These are phyloP conservation scores for Mesocentrotus franciscanus DNA, from an alignment of 53 echinoderm and acorn worm genomes.

Conservation along the genomic window DNA sequence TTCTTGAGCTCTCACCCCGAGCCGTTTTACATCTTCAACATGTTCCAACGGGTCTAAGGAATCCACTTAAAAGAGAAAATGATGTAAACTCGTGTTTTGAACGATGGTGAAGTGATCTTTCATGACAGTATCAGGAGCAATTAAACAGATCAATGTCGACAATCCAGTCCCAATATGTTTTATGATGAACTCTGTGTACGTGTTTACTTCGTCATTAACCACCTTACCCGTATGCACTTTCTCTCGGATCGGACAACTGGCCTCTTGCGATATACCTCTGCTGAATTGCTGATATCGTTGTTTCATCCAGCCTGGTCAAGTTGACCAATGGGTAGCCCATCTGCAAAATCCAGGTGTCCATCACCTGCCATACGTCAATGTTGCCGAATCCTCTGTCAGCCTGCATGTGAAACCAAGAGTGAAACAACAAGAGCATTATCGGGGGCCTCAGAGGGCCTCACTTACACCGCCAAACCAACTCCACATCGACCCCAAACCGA, in stretches of 20 bases:
- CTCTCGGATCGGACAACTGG: not conserved
- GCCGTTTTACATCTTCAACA: too few relatives aligned
- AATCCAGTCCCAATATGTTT: too few relatives aligned
- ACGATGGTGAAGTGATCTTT: too few relatives aligned
- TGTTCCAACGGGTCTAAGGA: too few relatives aligned
- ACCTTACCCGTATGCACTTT: conserved; percentile 39
- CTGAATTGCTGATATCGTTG: conserved; percentile 74
- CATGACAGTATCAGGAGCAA: too few relatives aligned
- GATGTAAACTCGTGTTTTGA: too few relatives aligned
- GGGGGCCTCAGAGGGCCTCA: not conserved
- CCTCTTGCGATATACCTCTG: conserved; percentile 74
- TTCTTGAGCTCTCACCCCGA: too few relatives aligned
- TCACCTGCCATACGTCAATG: conserved; percentile 87
- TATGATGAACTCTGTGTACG: not conserved
- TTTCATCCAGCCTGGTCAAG: conserved; percentile 59
- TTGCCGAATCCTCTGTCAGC: conserved; percentile 78
- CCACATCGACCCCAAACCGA: too few relatives aligned
- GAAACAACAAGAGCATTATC: not conserved
- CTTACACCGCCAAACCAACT: not conserved
- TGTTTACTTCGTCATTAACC: not conserved
- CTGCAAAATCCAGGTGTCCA: conserved; percentile 97
- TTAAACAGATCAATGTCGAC: too few relatives aligned
- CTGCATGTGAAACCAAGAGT: conserved; percentile 5
- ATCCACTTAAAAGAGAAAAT: too few relatives aligned
- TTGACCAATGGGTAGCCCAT: conserved; percentile 92